Base-by-base conservation (phyloP, 2,113 vertebrate genomes). In the Neodon shergylaensis region DNA sequence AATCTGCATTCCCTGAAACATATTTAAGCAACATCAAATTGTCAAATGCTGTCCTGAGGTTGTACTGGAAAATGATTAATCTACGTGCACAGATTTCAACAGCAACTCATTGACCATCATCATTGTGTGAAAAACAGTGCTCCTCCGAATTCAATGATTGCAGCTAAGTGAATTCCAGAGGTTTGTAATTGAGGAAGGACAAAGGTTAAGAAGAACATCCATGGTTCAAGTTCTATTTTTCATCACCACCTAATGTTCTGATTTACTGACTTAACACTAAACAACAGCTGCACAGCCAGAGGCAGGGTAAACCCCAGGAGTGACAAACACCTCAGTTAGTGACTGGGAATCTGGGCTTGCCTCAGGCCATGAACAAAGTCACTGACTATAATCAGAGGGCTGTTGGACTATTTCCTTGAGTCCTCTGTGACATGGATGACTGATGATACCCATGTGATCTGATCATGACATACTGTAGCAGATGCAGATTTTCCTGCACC, bases 231-330 rank as follows among this genome's bases (percentile, higher is more conserved):
- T 99, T 99, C 98, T 98, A 98, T 99, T 99, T 99, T 98, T 99
- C 97, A 98, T 98, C 98, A 94, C 88, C 47, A 98, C 98, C 98
- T 99, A 99, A 99, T 99, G 99, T 99, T 99, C 99, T 99, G 99
- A 99, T 99, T 99, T 99, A 99, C 98, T 99, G 99, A 99, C 99
- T 98, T 99, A 99, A 99, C 99, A 98, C 98, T 98, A 99, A 99
- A 99, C 98, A 99, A 98, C 99, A 99, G 99, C 98, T 99, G 99
- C 98, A 98, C 97, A 98, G 98, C 97, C 98, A 97, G 97, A 98
- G 98, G 97, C 97, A 98, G 96, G 86, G 92, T 66, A 90, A 97
- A 92, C 98, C 98, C 94, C 95, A 96, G 98, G 98, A 99, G 98
- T 96, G 90, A 96, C 91, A 78, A 90, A 85, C 73, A 91, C 96